phyloP scores from a whole-genome alignment of 2,888 invertebrate genomes.

The Apamea epomidion region DNA sequence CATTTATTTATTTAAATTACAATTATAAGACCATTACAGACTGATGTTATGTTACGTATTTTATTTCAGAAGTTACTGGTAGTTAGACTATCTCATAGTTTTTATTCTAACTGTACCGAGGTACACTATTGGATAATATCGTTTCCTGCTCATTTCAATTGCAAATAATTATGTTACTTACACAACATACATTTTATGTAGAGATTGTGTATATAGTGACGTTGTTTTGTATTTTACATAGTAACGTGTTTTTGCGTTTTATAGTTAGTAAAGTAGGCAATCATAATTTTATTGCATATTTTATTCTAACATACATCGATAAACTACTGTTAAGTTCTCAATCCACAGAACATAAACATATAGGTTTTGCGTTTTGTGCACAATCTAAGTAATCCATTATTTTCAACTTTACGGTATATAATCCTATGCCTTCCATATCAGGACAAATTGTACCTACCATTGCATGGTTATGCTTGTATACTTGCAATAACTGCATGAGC shows the following conservation, averaged over 20 bases:
- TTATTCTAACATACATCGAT: neutral
- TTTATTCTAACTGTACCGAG: neutral
- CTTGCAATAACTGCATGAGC: constrained; percentile 5
- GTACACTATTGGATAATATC: neutral
- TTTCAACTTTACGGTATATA: constrained; percentile 1
- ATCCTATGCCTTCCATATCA: neutral
- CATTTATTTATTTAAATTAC: too few relatives aligned
- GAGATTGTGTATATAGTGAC: neutral
- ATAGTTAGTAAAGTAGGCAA: constrained; percentile 2
- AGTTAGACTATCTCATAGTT: neutral
- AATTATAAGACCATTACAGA: neutral
- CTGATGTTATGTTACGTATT: neutral
- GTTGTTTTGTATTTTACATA: constrained; percentile 3
- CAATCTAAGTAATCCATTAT: neutral
- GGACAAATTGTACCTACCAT: constrained; percentile 1
- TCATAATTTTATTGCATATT: constrained; percentile 13
- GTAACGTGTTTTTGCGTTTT: constrained; percentile 4
- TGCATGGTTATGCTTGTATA: neutral
- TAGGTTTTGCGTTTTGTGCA: neutral
- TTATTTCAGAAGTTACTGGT: neutral
- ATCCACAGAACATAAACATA: constrained; percentile 12
- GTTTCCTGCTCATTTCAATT: neutral
- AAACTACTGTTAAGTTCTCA: neutral
- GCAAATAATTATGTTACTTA: neutral
- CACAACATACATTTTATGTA: neutral